Percentiles rank a stretch among this genome's conserved stretches.
These are phyloP conservation scores for Anthonomus grandis DNA, from an alignment of 1,140 invertebrate species.

Conservation along the genomic window DNA sequence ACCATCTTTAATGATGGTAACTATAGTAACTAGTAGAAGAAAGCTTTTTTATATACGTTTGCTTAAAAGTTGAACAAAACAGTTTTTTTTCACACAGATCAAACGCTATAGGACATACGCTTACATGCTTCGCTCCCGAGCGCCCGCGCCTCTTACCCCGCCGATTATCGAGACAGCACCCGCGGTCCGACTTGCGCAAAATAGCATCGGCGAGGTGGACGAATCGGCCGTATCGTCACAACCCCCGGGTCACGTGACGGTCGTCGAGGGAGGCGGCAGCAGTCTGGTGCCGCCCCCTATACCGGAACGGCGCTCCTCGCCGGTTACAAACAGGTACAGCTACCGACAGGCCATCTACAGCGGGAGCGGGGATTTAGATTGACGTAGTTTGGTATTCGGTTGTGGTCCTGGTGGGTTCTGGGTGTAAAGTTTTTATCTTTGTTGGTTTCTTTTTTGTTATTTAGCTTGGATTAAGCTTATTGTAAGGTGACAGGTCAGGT, in stretches of 20 bases:
- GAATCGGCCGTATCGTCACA: constrained; percentile 53
- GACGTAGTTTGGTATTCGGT: constrained; percentile 16
- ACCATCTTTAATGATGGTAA: not conserved
- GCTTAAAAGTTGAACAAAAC: too few species aligned
- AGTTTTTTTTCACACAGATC: constrained; percentile 12
- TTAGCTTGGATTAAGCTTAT: too few species aligned
- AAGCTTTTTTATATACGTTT: too few species aligned
- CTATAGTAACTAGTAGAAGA: too few species aligned
- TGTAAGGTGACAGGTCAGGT: too few species aligned
- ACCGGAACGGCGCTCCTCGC: constrained; percentile 52
- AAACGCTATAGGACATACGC: constrained; percentile 75
- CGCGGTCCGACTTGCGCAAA: constrained; percentile 62
- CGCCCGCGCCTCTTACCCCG: constrained; percentile 54
- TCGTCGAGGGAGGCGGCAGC: constrained; percentile 37
- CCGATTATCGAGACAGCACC: constrained; percentile 56
- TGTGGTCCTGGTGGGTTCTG: constrained; percentile 12
- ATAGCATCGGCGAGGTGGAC: constrained; percentile 74
- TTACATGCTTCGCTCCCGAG: constrained; percentile 72
- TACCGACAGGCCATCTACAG: constrained; percentile 70
- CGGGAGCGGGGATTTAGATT: constrained; percentile 52
- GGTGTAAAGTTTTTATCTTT: constrained; percentile 8
- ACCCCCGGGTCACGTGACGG: constrained; percentile 37
- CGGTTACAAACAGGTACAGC: constrained; percentile 76
- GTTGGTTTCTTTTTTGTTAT: constrained; percentile 7
- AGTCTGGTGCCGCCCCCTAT: constrained; percentile 51